These are phyloP conservation scores for Drosophila gaucha DNA, from an alignment of 2,888 invertebrate genomes.

Conservation along the genomic window DNA sequence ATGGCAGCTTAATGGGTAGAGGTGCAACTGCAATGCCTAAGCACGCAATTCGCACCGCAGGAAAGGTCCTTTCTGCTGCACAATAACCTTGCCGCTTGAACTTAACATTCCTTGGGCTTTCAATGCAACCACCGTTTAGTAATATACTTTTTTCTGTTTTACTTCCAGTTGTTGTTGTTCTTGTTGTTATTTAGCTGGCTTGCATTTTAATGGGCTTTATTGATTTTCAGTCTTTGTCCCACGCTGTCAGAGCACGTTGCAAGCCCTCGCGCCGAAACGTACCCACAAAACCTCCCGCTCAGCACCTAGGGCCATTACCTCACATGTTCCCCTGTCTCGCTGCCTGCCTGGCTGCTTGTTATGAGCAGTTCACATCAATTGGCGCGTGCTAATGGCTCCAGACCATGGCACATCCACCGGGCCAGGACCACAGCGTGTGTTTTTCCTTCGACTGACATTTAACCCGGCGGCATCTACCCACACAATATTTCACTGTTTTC, in stretches of 20 bases:
- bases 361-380: constrained; percentile 67
- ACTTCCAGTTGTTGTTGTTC: not conserved
- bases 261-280: constrained; percentile 17
- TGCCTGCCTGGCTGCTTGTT: constrained; percentile 36
- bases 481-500: constrained; percentile 1
- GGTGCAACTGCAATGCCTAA: constrained; percentile 42
- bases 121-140: constrained; percentile 29
- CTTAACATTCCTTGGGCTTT: constrained; percentile 67
- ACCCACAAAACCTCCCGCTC: not conserved
- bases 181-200: constrained; percentile 15
- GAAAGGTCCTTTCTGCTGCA: constrained; percentile 23
- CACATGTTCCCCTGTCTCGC: constrained; percentile 1
- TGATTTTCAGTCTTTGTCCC: constrained; percentile 68
- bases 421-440: not conserved
- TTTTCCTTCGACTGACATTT: constrained; percentile 38
- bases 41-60: constrained; percentile 63
- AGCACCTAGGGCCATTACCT: constrained; percentile 19
- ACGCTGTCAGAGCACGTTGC: constrained; percentile 16
- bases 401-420: constrained; percentile 32
- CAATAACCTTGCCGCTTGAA: constrained; percentile 73
- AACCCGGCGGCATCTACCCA: constrained; percentile 21
- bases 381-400: constrained; percentile 54
- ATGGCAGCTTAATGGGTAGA: constrained; percentile 16
- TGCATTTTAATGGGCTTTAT: constrained; percentile 78
- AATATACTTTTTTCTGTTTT: constrained; percentile 9